A percentile compares a stretch with the other conserved stretches of the same genome.
Conservation (phyloP, 2,888 invertebrate genomes). For the Desoria tigrina region DNA sequence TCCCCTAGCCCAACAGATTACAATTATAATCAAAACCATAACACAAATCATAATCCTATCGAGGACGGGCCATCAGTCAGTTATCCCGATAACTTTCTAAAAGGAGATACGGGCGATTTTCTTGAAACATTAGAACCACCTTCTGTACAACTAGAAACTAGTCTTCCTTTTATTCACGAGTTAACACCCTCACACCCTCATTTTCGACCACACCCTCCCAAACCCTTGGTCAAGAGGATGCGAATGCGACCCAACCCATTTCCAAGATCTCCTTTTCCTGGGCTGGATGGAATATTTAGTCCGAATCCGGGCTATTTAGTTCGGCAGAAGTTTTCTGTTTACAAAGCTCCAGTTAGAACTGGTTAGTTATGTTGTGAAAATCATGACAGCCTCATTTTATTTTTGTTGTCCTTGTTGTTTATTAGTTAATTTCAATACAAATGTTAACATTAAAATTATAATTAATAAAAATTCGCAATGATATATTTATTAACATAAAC, state of each 20-base stretch:
- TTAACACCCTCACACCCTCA: background rate
- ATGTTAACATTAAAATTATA: too few species aligned
- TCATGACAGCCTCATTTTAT: too few species aligned
- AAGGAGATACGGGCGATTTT: background rate
- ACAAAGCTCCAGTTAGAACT: background rate
- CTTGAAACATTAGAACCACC: conserved; percentile 28
- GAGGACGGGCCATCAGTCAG: background rate
- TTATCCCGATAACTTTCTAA: too few species aligned
- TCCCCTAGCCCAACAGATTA: background rate
- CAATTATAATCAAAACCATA: background rate
- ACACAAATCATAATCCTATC: background rate
- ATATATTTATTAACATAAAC: too few species aligned
- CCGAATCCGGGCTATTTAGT: conserved; percentile 50
- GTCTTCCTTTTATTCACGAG: background rate
- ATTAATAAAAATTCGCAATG: too few species aligned
- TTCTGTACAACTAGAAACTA: background rate
- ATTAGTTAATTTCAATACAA: background rate
- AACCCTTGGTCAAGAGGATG: background rate
- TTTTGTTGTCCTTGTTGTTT: too few species aligned
- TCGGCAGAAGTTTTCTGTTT: conserved; percentile 35
- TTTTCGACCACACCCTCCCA: too few species aligned
- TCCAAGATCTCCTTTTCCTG: conserved; percentile 47
- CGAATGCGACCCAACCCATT: conserved; percentile 26
- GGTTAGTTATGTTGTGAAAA: too few species aligned
- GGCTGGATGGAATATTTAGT: conserved; percentile 42